Base-by-base conservation (phyloP, 2,888 invertebrate genomes). In the Plebejus melissa region DNA sequence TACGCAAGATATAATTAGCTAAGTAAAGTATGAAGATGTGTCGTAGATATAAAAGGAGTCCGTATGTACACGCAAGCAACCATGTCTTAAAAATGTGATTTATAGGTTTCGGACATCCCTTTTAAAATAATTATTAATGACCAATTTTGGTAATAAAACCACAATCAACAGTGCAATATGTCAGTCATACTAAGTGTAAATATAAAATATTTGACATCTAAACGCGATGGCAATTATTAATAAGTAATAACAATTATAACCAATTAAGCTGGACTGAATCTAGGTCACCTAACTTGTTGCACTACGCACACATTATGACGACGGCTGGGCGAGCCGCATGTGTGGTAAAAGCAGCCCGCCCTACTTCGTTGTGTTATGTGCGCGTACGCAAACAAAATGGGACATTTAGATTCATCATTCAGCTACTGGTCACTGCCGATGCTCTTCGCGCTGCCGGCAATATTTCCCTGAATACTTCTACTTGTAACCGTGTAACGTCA, bases 181-280 rank as follows among this genome's bases (percentile, higher is more conserved):
- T 70, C 70, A 70, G 28, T 70, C 70, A 41, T 41, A 70, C 7
- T 13, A 41, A 22, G 70, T 70, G 70, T 70, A 70, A 70, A 70
- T n/a, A 41, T 70, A 7, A 70, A 41, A 70, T 70, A 70, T 41
- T 70, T 41, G 70, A 41, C 70, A 22, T 70, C 41, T n/a, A 5
- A 70, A 70, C 70, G 70, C 70, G 41, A 70, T 28, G 11, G 70
- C 16, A 41, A 70, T 70, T 70, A 70, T 41, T 38, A 70, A 41
- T 41, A 70, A 36, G n/a, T 60, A 60, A 28, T 60, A 28, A 13
- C 6, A 65, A 65, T 36, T 65, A 65, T 32, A 36, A 28, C 2
- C 69, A 69, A 69, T 69, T 38, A 69, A 16, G n/a, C n/a, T 38
- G 38, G 11, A 36, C 38, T 38, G 69, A 16, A 69, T 38, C 16